These are phyloP conservation scores for Thunnus thynnus DNA, from an alignment of 2,113 vertebrate species.

Conservation along the genomic window DNA sequence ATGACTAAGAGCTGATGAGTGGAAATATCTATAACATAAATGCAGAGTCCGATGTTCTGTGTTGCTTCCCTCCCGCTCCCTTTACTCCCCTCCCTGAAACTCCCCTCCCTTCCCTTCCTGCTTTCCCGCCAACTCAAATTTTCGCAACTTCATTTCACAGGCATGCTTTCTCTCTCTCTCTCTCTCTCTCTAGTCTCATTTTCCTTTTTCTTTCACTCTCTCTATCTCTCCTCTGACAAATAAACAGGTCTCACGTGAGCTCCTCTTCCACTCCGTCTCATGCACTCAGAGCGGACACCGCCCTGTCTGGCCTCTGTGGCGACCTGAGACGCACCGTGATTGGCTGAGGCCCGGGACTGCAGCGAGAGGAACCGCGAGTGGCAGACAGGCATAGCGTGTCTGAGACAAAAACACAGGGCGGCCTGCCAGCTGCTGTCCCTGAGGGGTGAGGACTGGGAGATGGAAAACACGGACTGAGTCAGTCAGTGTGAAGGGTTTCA, in stretches of 20 bases:
- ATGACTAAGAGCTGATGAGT: constrained; percentile 76
- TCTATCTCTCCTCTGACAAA: constrained; percentile 59
- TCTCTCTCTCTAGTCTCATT: constrained; percentile 7
- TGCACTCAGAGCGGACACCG: constrained; percentile 52
- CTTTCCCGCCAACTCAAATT: constrained; percentile 62
- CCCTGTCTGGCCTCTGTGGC: constrained; percentile 73
- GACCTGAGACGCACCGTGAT: constrained; percentile 48
- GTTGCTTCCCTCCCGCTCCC: constrained; percentile 9
- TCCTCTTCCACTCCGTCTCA: constrained; percentile 48
- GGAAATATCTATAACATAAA: constrained; percentile 73
- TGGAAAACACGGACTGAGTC: constrained; percentile 52
- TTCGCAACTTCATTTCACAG: constrained; percentile 58
- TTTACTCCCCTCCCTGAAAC: constrained; percentile 8
- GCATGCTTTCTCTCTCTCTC: constrained; percentile 29
- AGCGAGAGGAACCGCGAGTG: constrained; percentile 49
- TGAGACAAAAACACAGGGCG: constrained; percentile 78
- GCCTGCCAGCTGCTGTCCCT: constrained; percentile 73
- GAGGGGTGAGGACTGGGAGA: constrained; percentile 59
- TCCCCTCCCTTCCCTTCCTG: constrained; percentile 39
- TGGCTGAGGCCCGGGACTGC: constrained; percentile 45
- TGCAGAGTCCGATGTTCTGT: constrained; percentile 37
- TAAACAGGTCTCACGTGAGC: constrained; percentile 77
- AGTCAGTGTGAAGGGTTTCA: constrained; percentile 34
- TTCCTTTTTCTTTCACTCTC: constrained; percentile 34
- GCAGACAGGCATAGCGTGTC: constrained; percentile 70